A percentile compares a stretch with the other conserved stretches of the same genome.
Evolutionary conservation across 1,140 invertebrate species (phyloP).

Genomic region (Macrosteles quadrilineatus): DNA sequence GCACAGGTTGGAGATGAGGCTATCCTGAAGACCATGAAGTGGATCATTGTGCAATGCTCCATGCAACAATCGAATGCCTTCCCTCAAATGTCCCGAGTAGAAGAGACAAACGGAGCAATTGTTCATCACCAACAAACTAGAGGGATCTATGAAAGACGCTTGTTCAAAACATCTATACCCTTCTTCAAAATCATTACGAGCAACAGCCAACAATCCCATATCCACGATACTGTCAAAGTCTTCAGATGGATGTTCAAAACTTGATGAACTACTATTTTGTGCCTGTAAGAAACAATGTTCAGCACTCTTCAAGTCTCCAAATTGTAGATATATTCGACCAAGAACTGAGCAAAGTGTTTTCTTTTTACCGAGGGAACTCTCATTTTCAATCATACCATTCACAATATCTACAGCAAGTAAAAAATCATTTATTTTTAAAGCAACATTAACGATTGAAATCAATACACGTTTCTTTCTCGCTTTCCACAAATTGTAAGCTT

Average conservation of each 20-base stretch:
- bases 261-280: slow-evolving; percentile 42
- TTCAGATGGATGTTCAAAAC: slow-evolving; percentile 52
- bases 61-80: slow-evolving; percentile 81
- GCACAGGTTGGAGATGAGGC: slow-evolving; percentile 85
- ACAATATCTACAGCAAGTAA: slow-evolving; percentile 65
- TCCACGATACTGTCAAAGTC: slow-evolving; percentile 72
- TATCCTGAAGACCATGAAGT: slow-evolving; percentile 79
- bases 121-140: slow-evolving; percentile 85
- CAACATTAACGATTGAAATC: slow-evolving; percentile 84
- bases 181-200: slow-evolving; percentile 80
- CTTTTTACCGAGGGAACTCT: slow-evolving; percentile 52
- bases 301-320: slow-evolving; percentile 78
- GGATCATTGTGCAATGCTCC: slow-evolving; percentile 78
- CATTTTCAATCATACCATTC: slow-evolving; percentile 55
- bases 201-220: slow-evolving; percentile 75
- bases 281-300: slow-evolving; percentile 69
- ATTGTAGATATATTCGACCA: slow-evolving; percentile 79
- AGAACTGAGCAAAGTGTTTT: slow-evolving; percentile 74
- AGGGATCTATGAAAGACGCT: slow-evolving; percentile 75
- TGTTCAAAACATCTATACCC: slow-evolving; percentile 78
- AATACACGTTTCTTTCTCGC: slow-evolving; percentile 71
- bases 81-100: slow-evolving; percentile 83
- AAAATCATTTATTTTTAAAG: slow-evolving; percentile 69
- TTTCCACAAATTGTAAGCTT: slow-evolving; percentile 76
- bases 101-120: slow-evolving; percentile 92